Evolutionary conservation across 2,113 vertebrate genomes (phyloP).

Genomic region (Gambusia holbrooki): DNA sequence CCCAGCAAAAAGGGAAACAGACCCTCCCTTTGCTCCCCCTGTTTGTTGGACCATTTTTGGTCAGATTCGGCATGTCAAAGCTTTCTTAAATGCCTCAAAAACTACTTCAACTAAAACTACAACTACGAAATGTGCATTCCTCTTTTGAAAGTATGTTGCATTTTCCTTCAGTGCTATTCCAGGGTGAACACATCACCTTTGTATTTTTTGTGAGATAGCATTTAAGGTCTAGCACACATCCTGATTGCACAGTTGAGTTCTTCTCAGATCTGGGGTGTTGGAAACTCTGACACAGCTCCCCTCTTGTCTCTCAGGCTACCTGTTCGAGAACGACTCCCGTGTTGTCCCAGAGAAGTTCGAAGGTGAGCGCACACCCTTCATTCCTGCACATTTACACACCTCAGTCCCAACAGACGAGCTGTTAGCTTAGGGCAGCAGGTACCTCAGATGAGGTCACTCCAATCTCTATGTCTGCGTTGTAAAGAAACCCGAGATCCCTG

Average conservation of each 20-base stretch:
- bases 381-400: slow-evolving; percentile 17
- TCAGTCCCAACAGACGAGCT: slow-evolving; percentile 3
- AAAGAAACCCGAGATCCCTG: slow-evolving; percentile 22
- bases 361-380: slow-evolving; percentile 80
- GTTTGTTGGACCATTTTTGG: slow-evolving; percentile 62
- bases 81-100: not conserved
- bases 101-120: not conserved
- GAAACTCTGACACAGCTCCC: slow-evolving; percentile 22
- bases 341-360: slow-evolving; percentile 96
- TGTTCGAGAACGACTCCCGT: slow-evolving; percentile 93
- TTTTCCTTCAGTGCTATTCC: slow-evolving; percentile 13
- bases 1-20: slow-evolving; percentile 63
- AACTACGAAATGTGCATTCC: slow-evolving; percentile 3
- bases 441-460: slow-evolving; percentile 3
- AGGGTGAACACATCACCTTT: slow-evolving; percentile 13
- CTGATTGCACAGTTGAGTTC: slow-evolving; percentile 6
- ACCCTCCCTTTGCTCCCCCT: slow-evolving; percentile 56
- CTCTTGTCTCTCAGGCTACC: slow-evolving; percentile 83
- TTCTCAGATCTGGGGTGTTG: slow-evolving; percentile 8
- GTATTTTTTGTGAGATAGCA: slow-evolving; percentile 16
- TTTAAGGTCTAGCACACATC: slow-evolving; percentile 31
- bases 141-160: slow-evolving; percentile 4
- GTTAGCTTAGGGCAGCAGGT: slow-evolving; percentile 8
- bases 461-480: slow-evolving; percentile 23
- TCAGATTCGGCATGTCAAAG: not conserved